Base-by-base conservation (phyloP, 2,888 invertebrate genomes). In the Hermaeophaga mercurialis region DNA sequence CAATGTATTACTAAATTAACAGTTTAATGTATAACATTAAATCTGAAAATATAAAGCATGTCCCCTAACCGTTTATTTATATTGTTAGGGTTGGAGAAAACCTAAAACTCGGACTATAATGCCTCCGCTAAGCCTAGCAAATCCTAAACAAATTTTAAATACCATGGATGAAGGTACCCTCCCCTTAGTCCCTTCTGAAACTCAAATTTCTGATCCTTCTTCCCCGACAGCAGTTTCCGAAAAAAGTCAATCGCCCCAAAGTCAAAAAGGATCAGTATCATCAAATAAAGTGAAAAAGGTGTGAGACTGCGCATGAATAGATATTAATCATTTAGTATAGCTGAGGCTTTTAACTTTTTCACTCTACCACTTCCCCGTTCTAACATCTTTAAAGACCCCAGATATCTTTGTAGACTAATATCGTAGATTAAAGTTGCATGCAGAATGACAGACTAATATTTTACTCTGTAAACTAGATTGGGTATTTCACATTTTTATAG, bases 31-130 rank as follows among this genome's bases (percentile, higher is more conserved):
- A 28, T 24, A 33, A 49, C 49, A 19, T 36, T 19, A 39, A 41
- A 49, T 22, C 8, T 19, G 7, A 24, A 41, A 39, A 43, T 34
- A 11, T 48, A 47, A 53, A 59, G 66, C 66, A 65, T 67, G 66
- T 55, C 56, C 63, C 64, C 64, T 68, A 69, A 69, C 62, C 58
- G 57, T 49, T 58, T 69, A 62, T 70, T 71, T 71, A 62, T 74
- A 72, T 73, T 73, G 62, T 73, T 80, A 88, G 88, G 88, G 87
- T 70, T 88, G 88, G 88, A 87, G 88, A 81, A 88, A 88, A 80
- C 87, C 88, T 75, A 88, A 88, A 80, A 85, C 86, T 69, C 85
- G 88, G 75, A 88, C 87, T 73, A 85, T 88, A 80, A 84, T 88
- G 86, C 87, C 88, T 70, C 74, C 80, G 76, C 77, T 80, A 75